Conservation (phyloP, 2,113 vertebrate species). For the Patagioenas fasciata region DNA sequence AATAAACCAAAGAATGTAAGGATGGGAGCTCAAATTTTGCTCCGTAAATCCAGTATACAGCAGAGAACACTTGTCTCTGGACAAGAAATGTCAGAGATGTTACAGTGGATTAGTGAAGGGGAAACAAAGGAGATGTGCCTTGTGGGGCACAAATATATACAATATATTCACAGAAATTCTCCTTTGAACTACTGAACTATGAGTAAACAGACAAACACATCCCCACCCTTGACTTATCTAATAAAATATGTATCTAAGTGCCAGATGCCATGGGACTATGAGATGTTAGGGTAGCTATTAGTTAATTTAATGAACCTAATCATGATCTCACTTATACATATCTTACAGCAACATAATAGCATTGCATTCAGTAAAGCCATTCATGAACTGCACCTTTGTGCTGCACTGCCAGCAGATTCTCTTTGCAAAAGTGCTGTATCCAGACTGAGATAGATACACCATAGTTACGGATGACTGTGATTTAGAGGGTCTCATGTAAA, state of each 20-base stretch:
- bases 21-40: not conserved
- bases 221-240: not conserved
- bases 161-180: slow-evolving; percentile 2
- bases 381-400: not conserved
- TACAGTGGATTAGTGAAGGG: not conserved
- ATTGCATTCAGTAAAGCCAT: not conserved
- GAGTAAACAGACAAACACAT: slow-evolving; percentile 48
- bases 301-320: slow-evolving; percentile 37
- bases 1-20: not conserved
- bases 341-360: not conserved
- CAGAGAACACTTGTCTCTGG: not conserved
- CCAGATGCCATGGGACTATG: not conserved
- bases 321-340: slow-evolving; percentile 42
- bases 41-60: not conserved
- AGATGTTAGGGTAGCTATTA: slow-evolving; percentile 30
- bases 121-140: not conserved
- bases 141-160: not conserved
- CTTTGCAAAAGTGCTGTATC: not conserved
- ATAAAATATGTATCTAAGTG: slow-evolving; percentile 25
- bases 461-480: not conserved
- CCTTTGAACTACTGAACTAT: slow-evolving; percentile 45
- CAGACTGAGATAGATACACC: not conserved
- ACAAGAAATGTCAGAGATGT: not conserved
- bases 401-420: not conserved
- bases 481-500: not conserved